phyloP scores from a whole-genome alignment of 2,797 vertebrate species.

The Pangasius krempfi region DNA sequence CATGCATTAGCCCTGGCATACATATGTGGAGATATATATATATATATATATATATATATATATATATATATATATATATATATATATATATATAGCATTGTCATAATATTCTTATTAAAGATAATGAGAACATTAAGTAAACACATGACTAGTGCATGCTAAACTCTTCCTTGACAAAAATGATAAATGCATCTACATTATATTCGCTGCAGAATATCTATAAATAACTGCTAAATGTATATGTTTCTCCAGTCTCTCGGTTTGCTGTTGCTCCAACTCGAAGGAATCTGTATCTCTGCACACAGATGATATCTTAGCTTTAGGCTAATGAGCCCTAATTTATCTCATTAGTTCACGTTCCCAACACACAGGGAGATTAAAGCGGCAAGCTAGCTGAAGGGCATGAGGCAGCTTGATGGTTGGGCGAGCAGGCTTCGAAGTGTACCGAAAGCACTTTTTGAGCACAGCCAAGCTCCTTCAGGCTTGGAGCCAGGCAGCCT shows the following conservation, averaged over 20 bases:
- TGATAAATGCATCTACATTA: neutral
- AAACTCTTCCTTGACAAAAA: neutral
- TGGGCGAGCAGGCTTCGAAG: constrained; percentile 22
- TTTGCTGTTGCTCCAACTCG: constrained; percentile 39
- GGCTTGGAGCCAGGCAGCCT: constrained; percentile 47
- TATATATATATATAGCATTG: neutral
- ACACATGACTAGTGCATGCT: neutral
- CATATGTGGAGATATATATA: neutral
- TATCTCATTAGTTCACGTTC: constrained; percentile 74
- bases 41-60: neutral
- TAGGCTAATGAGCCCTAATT: constrained; percentile 68
- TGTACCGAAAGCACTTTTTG: constrained; percentile 31
- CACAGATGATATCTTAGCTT: constrained; percentile 59
- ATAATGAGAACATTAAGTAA: neutral
- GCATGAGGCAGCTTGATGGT: constrained; percentile 37
- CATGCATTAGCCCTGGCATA: neutral
- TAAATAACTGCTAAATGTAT: neutral
- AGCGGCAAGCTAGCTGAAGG: constrained; percentile 49
- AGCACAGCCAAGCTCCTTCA: constrained; percentile 31
- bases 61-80: neutral
- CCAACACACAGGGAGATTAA: constrained; percentile 68
- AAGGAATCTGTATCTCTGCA: constrained; percentile 34
- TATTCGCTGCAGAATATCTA: neutral
- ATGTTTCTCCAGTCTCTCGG: constrained; percentile 5
- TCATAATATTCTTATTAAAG: neutral